Base-by-base conservation (phyloP, 2,888 invertebrate genomes). In the Rhorus exstirpatorius region DNA sequence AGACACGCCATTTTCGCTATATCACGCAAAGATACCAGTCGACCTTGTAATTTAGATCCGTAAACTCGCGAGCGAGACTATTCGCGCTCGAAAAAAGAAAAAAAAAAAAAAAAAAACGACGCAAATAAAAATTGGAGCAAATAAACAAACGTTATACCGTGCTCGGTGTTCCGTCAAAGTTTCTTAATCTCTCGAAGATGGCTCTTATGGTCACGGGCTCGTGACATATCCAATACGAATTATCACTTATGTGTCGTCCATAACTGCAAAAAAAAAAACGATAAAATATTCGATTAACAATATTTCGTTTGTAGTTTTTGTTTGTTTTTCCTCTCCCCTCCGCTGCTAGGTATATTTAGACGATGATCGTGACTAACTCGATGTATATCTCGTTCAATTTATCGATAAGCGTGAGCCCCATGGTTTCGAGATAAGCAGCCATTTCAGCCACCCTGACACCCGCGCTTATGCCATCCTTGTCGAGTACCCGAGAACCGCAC, bases 381-480 rank as follows among this genome's bases (percentile, higher is more conserved):
- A 94, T 91, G 93, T 98, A 99, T 83, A 99, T 95, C 26, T 95
- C 94, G 3, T 96, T 94, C 55, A 99, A 93, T 88, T 97, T 95
- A 0, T 95, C 93, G 3, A 91, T 87, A 1, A 97, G 92, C 0
- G 95, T 95, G 1, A 94, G 93, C 0, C 94, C 94, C 63, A 95
- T 93, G 17, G 93, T 91, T 88, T 95, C 94, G 3, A 99, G 93
- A 90, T 96, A 96, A 0, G 95, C 94, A 2, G 95, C 95, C 94
- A 98, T 94, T 88, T 98, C 97, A 4, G 97, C 96, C 72, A 96
- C 93, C 68, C 96, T 95, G 14, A 96, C 96, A 0, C 97, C 98
- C 0, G 99, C 99, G 41, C 97, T 97, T 0, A 99, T 95, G 0
- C 99, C 99, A 93, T 99, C 99, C 92, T 99, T 99, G 92, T 99